Evolutionary conservation across 2,797 vertebrate genomes (phyloP), one percentile per base, ranked within the genome.

Genomic region (Synanceia verrucosa): DNA sequence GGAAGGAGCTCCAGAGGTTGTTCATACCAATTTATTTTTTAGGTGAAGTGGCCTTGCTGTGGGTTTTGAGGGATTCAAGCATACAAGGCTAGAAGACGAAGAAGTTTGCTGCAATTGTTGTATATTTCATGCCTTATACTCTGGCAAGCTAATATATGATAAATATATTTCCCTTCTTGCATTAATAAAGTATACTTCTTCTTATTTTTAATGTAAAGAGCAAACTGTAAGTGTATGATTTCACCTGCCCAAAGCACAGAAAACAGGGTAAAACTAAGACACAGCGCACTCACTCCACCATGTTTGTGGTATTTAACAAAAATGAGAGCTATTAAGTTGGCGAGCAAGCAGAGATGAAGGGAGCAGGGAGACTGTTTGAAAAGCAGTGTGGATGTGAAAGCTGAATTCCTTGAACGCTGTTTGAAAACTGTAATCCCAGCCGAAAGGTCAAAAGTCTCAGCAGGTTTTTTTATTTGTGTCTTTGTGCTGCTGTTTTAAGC

Each of bases 371-470:
- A 46, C 79, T 64, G 79, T 90, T 88, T 90, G 87, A 88, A 88
- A 88, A 86, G 84, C 82, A 55, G 73, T 63, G 84, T 71, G 79
- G 81, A 88, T 70, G 84, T 59, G 29, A 89, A 76, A 64, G 85
- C 86, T 88, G 89, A 90, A 90, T 91, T 93, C 89, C 88, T 89
- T 83, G 85, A 92, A 89, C 86, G 75, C 90, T 81, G 91, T 93
- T 90, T 92, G 92, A 92, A 92, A 92, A 91, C 91, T 92, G 91
- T 92, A 92, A 92, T 91, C 92, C 90, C 83, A 53, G 72, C 79
- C 41, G 65, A 93, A 93, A 93, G 92, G 92, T 92, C 91, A 92
- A 90, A 92, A 93, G 90, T 91, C 92, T 91, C 93, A 92, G 89
- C 83, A 76, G 91, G 88, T 88, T 91, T 92, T n/a, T 90, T 90